Percentiles rank a stretch among this genome's conserved stretches.
These are phyloP conservation scores for Peromyscus nudipes DNA, from an alignment of 2,797 vertebrate species.

Conservation along the genomic window DNA sequence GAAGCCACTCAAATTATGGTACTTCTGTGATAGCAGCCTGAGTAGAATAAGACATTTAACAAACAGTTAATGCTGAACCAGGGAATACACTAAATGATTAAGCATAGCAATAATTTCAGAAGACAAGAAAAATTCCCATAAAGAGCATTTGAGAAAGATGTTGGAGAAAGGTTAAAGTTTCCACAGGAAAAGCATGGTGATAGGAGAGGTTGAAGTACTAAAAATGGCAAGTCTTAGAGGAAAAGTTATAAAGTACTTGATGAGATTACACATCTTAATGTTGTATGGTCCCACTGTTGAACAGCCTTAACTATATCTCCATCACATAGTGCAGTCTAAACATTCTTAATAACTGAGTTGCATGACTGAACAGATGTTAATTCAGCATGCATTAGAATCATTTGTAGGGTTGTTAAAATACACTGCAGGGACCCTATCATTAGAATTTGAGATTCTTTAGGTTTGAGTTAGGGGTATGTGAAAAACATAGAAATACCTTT, in stretches of 20 bases:
- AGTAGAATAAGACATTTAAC: neutral
- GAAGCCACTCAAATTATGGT: neutral
- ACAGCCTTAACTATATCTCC: neutral
- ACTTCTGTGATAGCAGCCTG: neutral
- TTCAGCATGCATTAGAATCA: constrained; percentile 27
- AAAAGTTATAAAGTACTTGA: neutral
- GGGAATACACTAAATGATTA: neutral
- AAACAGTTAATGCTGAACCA: neutral
- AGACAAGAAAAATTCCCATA: neutral
- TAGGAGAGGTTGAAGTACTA: neutral
- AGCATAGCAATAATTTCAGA: neutral
- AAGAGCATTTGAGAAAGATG: neutral
- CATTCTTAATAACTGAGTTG: neutral
- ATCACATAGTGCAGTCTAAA: neutral
- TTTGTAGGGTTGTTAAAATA: neutral
- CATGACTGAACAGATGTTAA: neutral
- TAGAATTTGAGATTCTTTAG: neutral
- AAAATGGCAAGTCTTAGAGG: neutral
- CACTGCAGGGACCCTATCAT: neutral
- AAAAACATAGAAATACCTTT: neutral
- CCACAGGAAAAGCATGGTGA: neutral
- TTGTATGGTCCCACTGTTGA: neutral
- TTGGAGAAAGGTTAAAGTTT: neutral
- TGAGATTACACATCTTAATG: neutral
- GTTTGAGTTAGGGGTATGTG: neutral